Evolutionary conservation across 1,140 invertebrate genomes (phyloP), one percentile per base, ranked within the genome.

Genomic region (Stratiolaelaps scimitus): DNA sequence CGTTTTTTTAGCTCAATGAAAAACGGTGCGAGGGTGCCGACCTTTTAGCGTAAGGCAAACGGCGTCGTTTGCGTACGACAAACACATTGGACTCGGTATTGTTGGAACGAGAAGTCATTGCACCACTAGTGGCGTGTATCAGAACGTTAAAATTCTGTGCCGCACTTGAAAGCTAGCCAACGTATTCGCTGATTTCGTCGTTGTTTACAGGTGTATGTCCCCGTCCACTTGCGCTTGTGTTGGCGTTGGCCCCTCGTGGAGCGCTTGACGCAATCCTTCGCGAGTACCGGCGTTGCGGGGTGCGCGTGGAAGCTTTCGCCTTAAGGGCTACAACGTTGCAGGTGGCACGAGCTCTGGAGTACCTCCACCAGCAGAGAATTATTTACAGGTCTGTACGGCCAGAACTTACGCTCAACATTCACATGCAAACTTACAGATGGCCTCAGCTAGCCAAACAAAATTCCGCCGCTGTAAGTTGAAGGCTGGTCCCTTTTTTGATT

Each of bases 331-430:
- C 20, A 23, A 26, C 40, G 17, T 20, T 20, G 17, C 72, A 85
- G 80, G 84, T 92, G 7, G 89, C 92, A 0, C 86, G 90, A 73
- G 93, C 94, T 1, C 80, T 98, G 19, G 92, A 95, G 74, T 98
- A 98, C 77, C 79, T 99, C 2, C 95, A 99, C 78, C 83, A 88
- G 26, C 83, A 89, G 66, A 84, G 88, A 67, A 92, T 98, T 4
- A 94, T 98, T 66, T 98, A 98, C 74, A 78, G 53, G 80, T 60
- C 17, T 23, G 23, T 19, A 26, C 26, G 34, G 23, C 34, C 26
- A n/a, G 53, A 60, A 26, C 17, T 26, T 40, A 40, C 34, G 4
- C 10, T 10, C 10, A 48, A 45, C 44, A 45, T n/a, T n/a, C 13
- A n/a, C 7, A 6, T 6, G 15, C 47, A 15, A 48, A 48, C 47